These are phyloP conservation scores for Eunapius fragilis DNA, from an alignment of 37 sponge, comb jelly and placozoan genomes.

Conservation along the genomic window DNA sequence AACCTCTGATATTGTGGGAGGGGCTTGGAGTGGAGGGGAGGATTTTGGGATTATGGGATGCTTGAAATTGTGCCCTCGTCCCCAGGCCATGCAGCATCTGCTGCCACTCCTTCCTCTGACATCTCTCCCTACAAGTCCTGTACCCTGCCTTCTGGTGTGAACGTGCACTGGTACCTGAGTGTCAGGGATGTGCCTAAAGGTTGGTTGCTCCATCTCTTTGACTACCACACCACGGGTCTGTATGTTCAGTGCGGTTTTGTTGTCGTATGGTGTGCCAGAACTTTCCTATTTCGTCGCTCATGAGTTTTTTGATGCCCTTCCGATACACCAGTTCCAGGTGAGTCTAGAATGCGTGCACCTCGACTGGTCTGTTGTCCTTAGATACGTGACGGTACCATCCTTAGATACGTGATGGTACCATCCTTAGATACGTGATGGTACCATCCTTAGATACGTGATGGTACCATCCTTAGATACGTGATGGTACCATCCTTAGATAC, in stretches of 20 bases:
- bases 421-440: no score
- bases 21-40: neutral
- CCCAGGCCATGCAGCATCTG: neutral
- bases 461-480: no score
- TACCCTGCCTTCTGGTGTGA: constrained; percentile 22
- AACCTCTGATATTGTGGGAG: neutral
- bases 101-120: neutral
- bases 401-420: no score
- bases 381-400: no score
- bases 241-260: neutral
- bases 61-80: neutral
- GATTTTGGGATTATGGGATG: no score
- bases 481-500: no score
- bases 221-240: neutral
- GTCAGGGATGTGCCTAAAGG: constrained; percentile 75
- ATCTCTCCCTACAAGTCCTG: constrained; percentile 34
- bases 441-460: no score
- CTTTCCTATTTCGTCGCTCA: constrained; percentile 83
- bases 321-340: constrained; percentile 93
- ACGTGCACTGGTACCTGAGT: constrained; percentile 69
- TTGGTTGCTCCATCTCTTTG: neutral
- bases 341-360: neutral
- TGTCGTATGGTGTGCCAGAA: constrained; percentile 6
- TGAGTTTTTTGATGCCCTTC: constrained; percentile 99
- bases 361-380: no score